Evolutionary conservation across 2,797 vertebrate genomes (phyloP), one percentile per base, ranked within the genome.

Genomic region (Sciurus carolinensis): DNA sequence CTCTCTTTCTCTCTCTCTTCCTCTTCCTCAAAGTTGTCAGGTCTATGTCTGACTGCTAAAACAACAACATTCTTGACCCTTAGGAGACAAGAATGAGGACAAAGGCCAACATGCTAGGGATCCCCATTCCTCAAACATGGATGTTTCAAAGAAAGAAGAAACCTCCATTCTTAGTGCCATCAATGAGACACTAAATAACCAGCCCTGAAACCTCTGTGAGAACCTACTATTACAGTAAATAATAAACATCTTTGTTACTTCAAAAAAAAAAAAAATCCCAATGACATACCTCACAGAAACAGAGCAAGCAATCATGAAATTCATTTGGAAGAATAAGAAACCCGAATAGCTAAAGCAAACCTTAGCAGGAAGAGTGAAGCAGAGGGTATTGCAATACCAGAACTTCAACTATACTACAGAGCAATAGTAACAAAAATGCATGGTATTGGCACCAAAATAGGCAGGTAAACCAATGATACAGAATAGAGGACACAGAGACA

Each of bases 191-290:
- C 69, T 90, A 9, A 67, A 76, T 84, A 75, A 69, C 26, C 22
- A 64, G 50, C 62, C 59, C 39, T 72, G n/a, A 59, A 72, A 59
- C 30, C 47, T 67, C 26, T 77, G 33, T 82, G 10, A 47, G 57
- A 80, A 73, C 13, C 18, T 64, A 20, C n/a, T 62, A 0, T 36
- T 81, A 73, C 3, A 24, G 4, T 24, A 69, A 69, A 71, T 72
- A 73, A 66, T 89, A 54, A 82, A 52, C 26, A 50, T 93, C n/a
- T 75, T 71, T 62, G 67, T 87, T 77, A 42, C 66, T 36, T 81
- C 73, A 90, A 39, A 36, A 36, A 36, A 36, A 36, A 36, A 36
- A 36, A 39, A 39, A 39, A 39, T 39, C 39, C 39, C 39, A 39
- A 39, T 39, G 39, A 39, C 4, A 5, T 39, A 39, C 39, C 39